phyloP scores from a whole-genome alignment of 2,797 vertebrate genomes.

The Psittacula echo region DNA sequence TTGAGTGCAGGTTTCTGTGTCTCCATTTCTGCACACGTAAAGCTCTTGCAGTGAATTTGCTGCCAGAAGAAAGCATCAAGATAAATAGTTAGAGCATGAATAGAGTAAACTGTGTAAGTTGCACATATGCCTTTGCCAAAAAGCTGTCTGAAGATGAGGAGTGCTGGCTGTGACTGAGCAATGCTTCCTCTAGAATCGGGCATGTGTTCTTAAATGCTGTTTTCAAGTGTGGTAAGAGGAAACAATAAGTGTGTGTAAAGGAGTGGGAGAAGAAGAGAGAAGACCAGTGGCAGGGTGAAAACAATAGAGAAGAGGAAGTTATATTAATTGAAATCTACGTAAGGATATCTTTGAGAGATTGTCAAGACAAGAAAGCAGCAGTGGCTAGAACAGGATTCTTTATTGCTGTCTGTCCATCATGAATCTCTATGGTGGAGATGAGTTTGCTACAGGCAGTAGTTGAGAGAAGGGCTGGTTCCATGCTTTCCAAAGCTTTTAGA shows the following conservation, averaged over 20 bases:
- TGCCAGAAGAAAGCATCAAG: not conserved
- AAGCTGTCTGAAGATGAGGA: constrained; percentile 11
- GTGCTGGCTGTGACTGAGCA: not conserved
- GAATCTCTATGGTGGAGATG: not conserved
- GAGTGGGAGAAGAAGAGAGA: not conserved
- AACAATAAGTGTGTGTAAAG: not conserved
- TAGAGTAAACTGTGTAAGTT: constrained; percentile 6
- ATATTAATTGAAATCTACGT: not conserved
- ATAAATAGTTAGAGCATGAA: not conserved
- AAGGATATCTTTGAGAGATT: not conserved
- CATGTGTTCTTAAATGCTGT: not conserved
- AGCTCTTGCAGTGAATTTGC: not conserved
- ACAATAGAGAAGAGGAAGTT: not conserved
- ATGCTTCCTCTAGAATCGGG: not conserved
- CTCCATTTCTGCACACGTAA: not conserved
- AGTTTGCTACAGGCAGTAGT: not conserved
- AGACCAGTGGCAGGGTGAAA: not conserved
- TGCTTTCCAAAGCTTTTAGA: not conserved
- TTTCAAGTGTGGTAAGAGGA: not conserved
- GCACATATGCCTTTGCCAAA: not conserved
- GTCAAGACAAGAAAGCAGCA: not conserved
- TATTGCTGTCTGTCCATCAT: not conserved
- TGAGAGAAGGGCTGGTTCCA: not conserved
- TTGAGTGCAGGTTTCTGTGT: not conserved
- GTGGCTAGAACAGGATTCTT: not conserved